A percentile compares a stretch with the other conserved stretches of the same genome.
phyloP scores from a whole-genome alignment of 2,888 invertebrate species.

The Nemurella pictetii region DNA sequence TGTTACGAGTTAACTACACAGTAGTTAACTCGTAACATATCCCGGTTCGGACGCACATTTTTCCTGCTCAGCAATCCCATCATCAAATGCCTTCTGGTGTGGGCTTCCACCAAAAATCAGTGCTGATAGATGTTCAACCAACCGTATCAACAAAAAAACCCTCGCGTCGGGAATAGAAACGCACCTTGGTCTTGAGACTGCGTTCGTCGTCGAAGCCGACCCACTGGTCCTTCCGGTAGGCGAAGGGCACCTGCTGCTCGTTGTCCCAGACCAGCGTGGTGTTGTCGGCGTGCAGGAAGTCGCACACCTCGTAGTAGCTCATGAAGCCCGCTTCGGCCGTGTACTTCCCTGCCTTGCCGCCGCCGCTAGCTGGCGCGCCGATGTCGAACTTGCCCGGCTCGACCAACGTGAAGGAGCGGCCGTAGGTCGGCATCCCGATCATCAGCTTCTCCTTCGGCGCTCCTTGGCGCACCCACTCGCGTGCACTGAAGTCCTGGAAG shows the following conservation, averaged over 20 bases:
- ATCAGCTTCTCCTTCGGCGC: constrained; percentile 92
- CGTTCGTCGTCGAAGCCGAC: constrained; percentile 94
- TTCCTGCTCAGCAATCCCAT: too few species aligned
- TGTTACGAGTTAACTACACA: too few species aligned
- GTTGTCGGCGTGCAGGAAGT: constrained; percentile 85
- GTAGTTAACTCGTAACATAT: too few species aligned
- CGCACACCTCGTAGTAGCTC: constrained; percentile 94
- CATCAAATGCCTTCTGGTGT: too few species aligned
- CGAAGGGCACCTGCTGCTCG: constrained; percentile 94
- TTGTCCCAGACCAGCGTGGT: constrained; percentile 95
- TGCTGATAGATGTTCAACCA: too few species aligned
- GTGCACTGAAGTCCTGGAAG: constrained; percentile 80
- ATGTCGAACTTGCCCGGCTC: constrained; percentile 89
- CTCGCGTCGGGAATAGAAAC: too few species aligned
- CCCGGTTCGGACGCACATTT: too few species aligned
- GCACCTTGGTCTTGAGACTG: constrained; percentile 86
- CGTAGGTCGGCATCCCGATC: constrained; percentile 94
- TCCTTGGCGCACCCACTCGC: constrained; percentile 92
- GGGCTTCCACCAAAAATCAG: too few species aligned
- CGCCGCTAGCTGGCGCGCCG: constrained; percentile 87
- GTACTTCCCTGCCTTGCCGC: constrained; percentile 80
- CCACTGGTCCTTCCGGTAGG: constrained; percentile 89
- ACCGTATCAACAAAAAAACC: too few species aligned
- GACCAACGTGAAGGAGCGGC: constrained; percentile 85
- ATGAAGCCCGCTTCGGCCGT: constrained; percentile 93